Base-by-base conservation (phyloP, 2,113 vertebrate species). In the Cottus gobio region DNA sequence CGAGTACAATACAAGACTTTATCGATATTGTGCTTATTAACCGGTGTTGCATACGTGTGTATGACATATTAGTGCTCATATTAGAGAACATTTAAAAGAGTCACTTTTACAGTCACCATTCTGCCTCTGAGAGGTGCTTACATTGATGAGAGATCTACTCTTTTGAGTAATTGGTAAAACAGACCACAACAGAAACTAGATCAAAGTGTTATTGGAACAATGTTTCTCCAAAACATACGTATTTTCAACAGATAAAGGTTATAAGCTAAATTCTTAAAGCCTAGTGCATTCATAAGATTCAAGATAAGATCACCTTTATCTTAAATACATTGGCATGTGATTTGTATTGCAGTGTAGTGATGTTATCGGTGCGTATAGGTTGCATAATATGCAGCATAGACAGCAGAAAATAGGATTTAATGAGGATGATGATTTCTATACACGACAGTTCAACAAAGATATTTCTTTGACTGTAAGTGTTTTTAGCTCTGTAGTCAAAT, bases 401-500 rank as follows among this genome's bases (percentile, higher is more conserved):
- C 57, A 22, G 30, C 46, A 28, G 31, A 48, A 22, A 72, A 22
- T 12, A 7, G 20, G 7, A 26, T 34, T 18, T 3, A 24, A 24
- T 56, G 24, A 56, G 9, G 11, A 7, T 26, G 6, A n/a, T 42
- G 24, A 31, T 4, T 3, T 65, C 2, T 1, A 54, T 63, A 12
- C 9, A 8, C 24, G 30, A 37, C 34, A 56, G 31, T 34, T 64
- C 46, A 62, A 26, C n/a, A 30, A 52, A 28, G 12, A 2, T 22
- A 46, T 79, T 20, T 58, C 16, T 58, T 18, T 75, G 46, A 39
- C 48, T n/a, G 13, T 50, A 50, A 50, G 16, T 61, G 26, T 42
- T 20, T 42, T 1, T 24, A 28, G 30, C 48, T n/a, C 2, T 30
- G 31, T 15, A 36, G 4, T 37, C 36, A 42, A 57, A 31, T 31